phyloP scores from a whole-genome alignment of 2,797 vertebrate genomes.

The Falco berigora region DNA sequence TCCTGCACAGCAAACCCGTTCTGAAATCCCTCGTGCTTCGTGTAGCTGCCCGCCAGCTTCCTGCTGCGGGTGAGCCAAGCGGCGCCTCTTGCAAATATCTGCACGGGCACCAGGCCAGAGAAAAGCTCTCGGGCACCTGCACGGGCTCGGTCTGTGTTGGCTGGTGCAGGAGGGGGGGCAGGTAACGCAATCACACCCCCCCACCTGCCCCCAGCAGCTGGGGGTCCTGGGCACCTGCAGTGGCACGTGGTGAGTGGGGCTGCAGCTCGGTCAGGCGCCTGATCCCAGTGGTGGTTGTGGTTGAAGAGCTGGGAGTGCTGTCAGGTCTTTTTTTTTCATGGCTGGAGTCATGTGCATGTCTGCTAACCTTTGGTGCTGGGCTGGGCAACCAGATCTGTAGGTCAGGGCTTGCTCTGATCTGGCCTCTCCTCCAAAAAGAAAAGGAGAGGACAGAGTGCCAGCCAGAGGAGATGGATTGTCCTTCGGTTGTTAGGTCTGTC shows the following conservation, averaged over 20 bases:
- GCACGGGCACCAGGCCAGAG: not conserved
- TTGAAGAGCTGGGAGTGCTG: not conserved
- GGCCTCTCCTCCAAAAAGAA: too few species aligned
- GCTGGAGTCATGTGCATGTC: fast-evolving
- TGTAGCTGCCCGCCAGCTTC: not conserved
- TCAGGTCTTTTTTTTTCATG: too few species aligned
- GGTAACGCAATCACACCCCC: too few species aligned
- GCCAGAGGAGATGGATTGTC: not conserved
- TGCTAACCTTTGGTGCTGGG: too few species aligned
- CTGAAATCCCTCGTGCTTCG: not conserved
- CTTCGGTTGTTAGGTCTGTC: not conserved
- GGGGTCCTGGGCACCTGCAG: not conserved
- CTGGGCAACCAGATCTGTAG: not conserved
- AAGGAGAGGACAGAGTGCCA: fast-evolving
- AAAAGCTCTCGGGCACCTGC: not conserved
- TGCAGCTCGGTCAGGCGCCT: fast-evolving
- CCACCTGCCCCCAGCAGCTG: not conserved
- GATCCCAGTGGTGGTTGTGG: too few species aligned
- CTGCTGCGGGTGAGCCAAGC: not conserved
- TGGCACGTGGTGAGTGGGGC: fast-evolving
- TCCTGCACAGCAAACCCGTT: not conserved
- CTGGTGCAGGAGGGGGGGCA: not conserved
- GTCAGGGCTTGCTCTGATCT: not conserved
- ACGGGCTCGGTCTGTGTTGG: fast-evolving
- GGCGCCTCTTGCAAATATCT: not conserved